Base-by-base conservation (phyloP, 2,797 vertebrate species). In the Notolabrus celidotus region DNA sequence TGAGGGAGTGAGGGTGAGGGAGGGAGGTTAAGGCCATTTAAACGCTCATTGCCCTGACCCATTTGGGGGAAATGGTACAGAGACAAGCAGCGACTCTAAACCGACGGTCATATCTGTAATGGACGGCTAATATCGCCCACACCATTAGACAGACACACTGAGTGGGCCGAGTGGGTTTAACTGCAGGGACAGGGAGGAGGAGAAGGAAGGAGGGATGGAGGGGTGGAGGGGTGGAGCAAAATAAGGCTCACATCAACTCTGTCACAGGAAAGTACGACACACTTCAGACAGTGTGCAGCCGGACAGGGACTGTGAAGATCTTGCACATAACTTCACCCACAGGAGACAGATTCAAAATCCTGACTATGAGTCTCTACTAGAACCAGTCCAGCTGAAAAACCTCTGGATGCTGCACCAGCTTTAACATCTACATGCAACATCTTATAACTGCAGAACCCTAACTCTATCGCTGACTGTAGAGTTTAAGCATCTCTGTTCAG, bases 61-160 rank as follows among this genome's bases (percentile, higher is more conserved):
- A 72, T 81, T 54, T 73, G 71, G 61, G 5, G 71, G 49, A 86
- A 86, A 89, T 70, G 80, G 55, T 67, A 51, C 27, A 70, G 76
- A 54, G 76, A 71, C 87, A 84, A 70, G 85, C 74, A 64, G 81
- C 71, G 89, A 88, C 86, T 88, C 83, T 83, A 90, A 92, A 90
- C 86, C 80, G 85, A 77, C 57, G 77, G 74, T 75, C 77, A 56
- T 77, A 75, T 80, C 79, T 69, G 60, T 86, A 90, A 89, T 86
- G 83, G 65, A 45, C 65, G 77, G 29, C 66, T 80, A 83, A 91
- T 85, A 75, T 80, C 82, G 70, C 69, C 67, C 82, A 83, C 79
- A 61, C 84, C 89, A 88, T 93, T 91, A 92, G 74, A 83, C 59
- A 63, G 74, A 74, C 65, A 72, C 71, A 78, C 60, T 68, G 53